Evolutionary conservation across 64 coral and sea anemone genomes (phyloP), one percentile per base, ranked within the genome.

Genomic region (Actinia equina): DNA sequence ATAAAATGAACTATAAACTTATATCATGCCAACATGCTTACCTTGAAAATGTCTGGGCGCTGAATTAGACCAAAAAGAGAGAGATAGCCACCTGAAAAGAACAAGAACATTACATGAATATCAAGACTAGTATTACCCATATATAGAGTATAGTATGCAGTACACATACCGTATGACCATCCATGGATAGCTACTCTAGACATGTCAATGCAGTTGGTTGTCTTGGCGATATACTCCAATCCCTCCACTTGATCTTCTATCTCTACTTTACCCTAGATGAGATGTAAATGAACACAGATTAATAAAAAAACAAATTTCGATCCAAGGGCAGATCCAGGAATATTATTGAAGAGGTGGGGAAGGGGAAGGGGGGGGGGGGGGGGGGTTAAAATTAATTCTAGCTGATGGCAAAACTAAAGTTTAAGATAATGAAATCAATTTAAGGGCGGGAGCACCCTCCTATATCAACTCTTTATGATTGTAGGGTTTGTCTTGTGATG

Each of bases 161-260:
- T 49, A 49, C 46, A 65, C 86, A 2, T 92, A 98, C 96, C 96
- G 54, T 98, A 98, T 0, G 96, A 98, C 96, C 96, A 98, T 44
- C 96, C 96, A 85, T 98, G 96, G 23, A 98, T 95, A 1, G 96
- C 96, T 7, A 98, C 86, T 65, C 96, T 88, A 15, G 93, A 92
- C 82, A 93, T 90, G 80, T 98, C 96, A 59, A 98, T 82, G 56
- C 92, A 88, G 61, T 90, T 88, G 11, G 93, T 95, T 43, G 88
- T 81, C 77, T 90, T 90, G 6, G 93, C 90, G 67, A 94, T 86
- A 52, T 98, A 92, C 62, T 90, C 76, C 55, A 98, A 61, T 1
- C 93, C 96, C 45, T 98, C 96, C 19, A 98, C 96, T 83, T 98
- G 96, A 26, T 98, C 96, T 46, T 98, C 96, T 80, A 98, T 98